phyloP scores from a whole-genome alignment of 2,888 invertebrate genomes.

The Lochmaea crataegi region DNA sequence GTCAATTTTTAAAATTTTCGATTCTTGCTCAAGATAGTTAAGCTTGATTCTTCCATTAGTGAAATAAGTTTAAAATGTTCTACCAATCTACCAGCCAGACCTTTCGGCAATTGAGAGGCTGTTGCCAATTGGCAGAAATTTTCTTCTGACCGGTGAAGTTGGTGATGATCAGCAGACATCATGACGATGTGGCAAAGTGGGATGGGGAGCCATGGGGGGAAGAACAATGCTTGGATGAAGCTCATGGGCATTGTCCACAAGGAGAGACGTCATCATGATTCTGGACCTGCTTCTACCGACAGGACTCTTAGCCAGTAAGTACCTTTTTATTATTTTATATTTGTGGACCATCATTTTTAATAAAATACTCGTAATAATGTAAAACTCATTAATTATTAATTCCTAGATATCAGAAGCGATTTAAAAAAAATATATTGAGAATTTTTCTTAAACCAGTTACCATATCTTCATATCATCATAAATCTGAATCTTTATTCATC shows the following conservation, averaged over 20 bases:
- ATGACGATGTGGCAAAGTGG: conserved; percentile 84
- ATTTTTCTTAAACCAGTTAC: no score
- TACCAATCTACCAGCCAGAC: background rate
- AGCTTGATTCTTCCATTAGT: conserved; percentile 33
- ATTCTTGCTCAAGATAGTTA: conserved; percentile 58
- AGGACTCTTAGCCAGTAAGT: conserved; percentile 79
- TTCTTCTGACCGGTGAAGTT: conserved; percentile 46
- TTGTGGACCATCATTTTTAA: no score
- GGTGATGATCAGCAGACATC: conserved; percentile 65
- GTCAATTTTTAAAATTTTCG: conserved; percentile 49
- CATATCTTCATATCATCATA: no score
- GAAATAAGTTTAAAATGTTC: conserved; percentile 16
- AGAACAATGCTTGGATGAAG: conserved; percentile 86
- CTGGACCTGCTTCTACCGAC: conserved; percentile 71
- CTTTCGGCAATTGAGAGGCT: background rate
- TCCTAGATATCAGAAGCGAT: no score
- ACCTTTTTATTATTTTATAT: background rate
- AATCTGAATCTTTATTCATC: no score
- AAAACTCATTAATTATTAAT: no score
- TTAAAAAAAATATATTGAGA: no score
- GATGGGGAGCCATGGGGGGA: conserved; percentile 79
- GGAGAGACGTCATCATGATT: conserved; percentile 77
- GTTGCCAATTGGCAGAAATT: conserved; percentile 22
- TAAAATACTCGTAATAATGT: no score
- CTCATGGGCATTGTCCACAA: conserved; percentile 85